Evolutionary conservation across 1,140 invertebrate genomes (phyloP).

Genomic region (Sarcophaga bullata): DNA sequence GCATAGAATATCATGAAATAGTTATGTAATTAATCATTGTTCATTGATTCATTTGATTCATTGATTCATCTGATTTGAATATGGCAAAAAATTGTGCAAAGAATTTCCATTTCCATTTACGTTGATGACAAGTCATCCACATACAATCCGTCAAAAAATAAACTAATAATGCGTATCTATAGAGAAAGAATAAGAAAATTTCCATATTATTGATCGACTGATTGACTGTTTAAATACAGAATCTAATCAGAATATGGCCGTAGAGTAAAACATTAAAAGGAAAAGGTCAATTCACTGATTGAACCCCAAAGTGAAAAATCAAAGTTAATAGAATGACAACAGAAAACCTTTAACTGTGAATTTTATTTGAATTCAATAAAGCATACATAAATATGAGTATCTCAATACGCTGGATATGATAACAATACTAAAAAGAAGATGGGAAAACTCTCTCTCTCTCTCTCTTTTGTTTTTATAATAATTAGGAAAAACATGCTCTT

Average conservation of each 20-base stretch:
- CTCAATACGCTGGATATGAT: too few species aligned
- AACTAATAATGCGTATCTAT: neutral
- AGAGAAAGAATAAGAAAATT: neutral
- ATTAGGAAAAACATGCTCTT: too few species aligned
- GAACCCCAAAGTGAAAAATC: constrained; percentile 12
- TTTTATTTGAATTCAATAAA: neutral
- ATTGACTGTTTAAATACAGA: constrained; percentile 14
- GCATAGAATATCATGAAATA: too few species aligned
- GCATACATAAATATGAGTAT: too few species aligned
- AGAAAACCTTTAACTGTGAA: neutral
- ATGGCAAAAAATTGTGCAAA: neutral
- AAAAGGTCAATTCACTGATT: constrained; percentile 25
- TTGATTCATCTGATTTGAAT: neutral
- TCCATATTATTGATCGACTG: constrained; percentile 17
- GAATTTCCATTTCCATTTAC: neutral
- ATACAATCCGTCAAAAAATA: neutral
- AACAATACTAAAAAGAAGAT: too few species aligned
- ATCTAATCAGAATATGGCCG: neutral
- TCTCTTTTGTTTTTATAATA: too few species aligned
- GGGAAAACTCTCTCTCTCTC: too few species aligned
- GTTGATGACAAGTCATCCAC: neutral
- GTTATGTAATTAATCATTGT: too few species aligned
- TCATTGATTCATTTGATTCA: too few species aligned
- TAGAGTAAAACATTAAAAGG: neutral
- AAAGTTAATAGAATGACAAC: constrained; percentile 36